Base-by-base conservation (phyloP, 2,888 invertebrate genomes). In the Eupsilia transversa region DNA sequence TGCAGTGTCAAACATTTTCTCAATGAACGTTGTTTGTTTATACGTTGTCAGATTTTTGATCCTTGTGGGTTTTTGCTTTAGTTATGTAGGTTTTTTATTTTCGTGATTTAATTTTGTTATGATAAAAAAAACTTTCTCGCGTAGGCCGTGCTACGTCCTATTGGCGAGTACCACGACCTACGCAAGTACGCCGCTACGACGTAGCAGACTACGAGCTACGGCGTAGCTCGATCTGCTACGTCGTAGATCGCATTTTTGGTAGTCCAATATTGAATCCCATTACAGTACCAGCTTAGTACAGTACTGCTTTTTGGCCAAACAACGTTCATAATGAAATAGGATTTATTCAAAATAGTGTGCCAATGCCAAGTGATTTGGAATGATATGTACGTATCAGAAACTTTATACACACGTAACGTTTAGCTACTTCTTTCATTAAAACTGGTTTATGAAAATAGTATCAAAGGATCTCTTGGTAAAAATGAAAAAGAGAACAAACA, bases 361-460 rank as follows among this genome's bases (percentile, higher is more conserved):
- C 33, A 67, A 65, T 79, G 35, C 10, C 23, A 68, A 63, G 54
- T 74, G 72, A 70, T 72, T 70, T 72, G 77, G 72, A 75, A 78
- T 79, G 86, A 86, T 86, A 86, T 86, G 86, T 84, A 74, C 12
- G 71, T 43, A 74, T 63, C 73, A 70, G 71, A 63, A 67, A 69
- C 1, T 69, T 70, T 54, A 38, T 17, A 71, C 14, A 73, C 7
- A 69, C 61, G 43, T 35, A 20, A 56, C 49, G 27, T 72, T 74
- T 54, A n/a, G 6, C n/a, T 79, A 83, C n/a, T 1, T 69, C 61
- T 52, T 72, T 70, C 12, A 43, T 67, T 61, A 73, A 77, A 76
- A 83, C 76, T 72, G 64, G 35, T 57, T 61, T 85, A 83, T 83
- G 83, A 86, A 86, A 86, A 86, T 86, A 86, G 63, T 76, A 77